Conservation (phyloP, 23 tunicate species). For the Clavelina lepadiformis region DNA sequence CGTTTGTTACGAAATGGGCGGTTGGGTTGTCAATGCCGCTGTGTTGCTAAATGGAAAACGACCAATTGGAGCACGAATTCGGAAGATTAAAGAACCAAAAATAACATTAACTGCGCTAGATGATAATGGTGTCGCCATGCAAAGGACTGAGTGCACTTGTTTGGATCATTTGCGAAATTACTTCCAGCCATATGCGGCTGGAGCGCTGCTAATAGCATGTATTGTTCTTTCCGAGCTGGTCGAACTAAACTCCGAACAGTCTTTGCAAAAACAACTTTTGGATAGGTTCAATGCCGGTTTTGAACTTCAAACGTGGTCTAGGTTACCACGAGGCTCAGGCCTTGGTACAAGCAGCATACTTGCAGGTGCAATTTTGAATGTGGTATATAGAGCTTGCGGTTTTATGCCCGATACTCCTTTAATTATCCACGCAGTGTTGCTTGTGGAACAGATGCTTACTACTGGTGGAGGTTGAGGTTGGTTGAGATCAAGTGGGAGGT, state of each 20-base stretch:
- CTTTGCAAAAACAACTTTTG: conserved; percentile 29
- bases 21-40: conserved; percentile 59
- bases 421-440: conserved; percentile 54
- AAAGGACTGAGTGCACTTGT: conserved; percentile 12
- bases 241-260: conserved; percentile 5
- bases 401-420: conserved; percentile 22
- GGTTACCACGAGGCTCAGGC: conserved; percentile 58
- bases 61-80: conserved; percentile 62
- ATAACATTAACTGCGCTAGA: conserved; percentile 26
- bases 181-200: conserved; percentile 50
- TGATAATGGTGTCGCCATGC: conserved; percentile 2
- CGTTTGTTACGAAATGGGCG: conserved; percentile 67
- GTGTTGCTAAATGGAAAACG: conserved; percentile 40
- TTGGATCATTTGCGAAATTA: conserved; percentile 26
- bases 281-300: conserved; percentile 31
- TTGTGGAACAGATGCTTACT: conserved; percentile 72
- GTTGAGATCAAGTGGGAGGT: conserved; percentile 97
- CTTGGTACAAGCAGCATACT: conserved; percentile 80
- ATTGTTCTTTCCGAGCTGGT: conserved; percentile 39
- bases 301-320: conserved; percentile 66
- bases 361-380: conserved; percentile 49
- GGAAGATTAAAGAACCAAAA: conserved; percentile 29
- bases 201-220: conserved; percentile 65
- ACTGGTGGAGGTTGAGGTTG: conserved; percentile 74
- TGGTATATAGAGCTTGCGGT: conserved; percentile 28